Base-by-base conservation (phyloP, 2,113 vertebrate genomes). In the Xyrauchen texanus region DNA sequence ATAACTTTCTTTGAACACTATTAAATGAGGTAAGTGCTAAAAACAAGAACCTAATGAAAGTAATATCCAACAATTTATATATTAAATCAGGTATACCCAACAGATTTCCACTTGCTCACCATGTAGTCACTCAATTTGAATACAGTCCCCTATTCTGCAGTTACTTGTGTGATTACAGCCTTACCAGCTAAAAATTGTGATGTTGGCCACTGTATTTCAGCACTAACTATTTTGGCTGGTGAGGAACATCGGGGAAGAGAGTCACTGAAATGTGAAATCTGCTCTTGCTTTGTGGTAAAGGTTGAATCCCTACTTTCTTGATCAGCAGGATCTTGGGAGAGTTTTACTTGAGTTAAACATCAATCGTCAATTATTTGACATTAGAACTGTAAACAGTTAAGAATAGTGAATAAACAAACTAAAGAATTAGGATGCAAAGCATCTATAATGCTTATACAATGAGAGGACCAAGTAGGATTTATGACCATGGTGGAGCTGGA, bases 111-210 rank as follows among this genome's bases (percentile, higher is more conserved):
- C 34, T 57, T 55, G 68, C 68, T 70, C 12, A 8, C 0, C 4
- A 45, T 16, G n/a, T 6, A 60, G 53, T 15, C 8, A 3, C 44
- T 72, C n/a, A 10, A 53, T 57, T 71, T 10, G 6, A 60, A 60
- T 16, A n/a, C n/a, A 47, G 69, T 34, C 69, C 53, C 42, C 58
- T 58, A 8, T 58, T 58, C 55, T 16, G 8, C 55, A 60, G 46
- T 72, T 72, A 21, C 55, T 47, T 72, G 15, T 16, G 44, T 60
- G 55, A 60, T 72, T 58, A 72, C 69, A 72, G 55, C 44, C 70
- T 16, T 34, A 34, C 21, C 55, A 4, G 55, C 44, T 60, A 72
- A 72, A 72, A 60, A 47, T 8, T 72, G 53, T 58, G 6, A 71
- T 58, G 58, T 45, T 60, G 12, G 44, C 6, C 44, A 16, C 70